A percentile compares a stretch with the other conserved stretches of the same genome.
phyloP scores from a whole-genome alignment of 2,888 invertebrate species.

The Allygus modestus region DNA sequence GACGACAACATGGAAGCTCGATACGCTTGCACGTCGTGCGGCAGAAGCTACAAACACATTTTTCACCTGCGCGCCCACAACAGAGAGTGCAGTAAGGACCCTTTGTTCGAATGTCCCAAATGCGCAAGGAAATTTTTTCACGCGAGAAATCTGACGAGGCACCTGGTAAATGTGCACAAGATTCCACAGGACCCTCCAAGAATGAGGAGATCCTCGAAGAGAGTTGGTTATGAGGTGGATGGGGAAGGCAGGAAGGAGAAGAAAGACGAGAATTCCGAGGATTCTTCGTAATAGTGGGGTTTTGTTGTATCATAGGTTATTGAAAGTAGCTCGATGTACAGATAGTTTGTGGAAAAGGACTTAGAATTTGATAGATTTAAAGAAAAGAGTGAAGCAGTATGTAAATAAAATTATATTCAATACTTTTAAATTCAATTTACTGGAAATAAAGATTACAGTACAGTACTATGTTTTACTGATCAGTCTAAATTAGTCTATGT shows the following conservation, averaged over 20 bases:
- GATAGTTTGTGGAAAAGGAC: too few relatives aligned
- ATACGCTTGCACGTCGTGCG: slow-evolving; percentile 13
- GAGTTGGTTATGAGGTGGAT: neutral
- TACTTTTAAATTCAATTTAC: too few relatives aligned
- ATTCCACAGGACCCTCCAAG: neutral
- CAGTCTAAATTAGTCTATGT: too few relatives aligned
- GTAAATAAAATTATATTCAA: too few relatives aligned
- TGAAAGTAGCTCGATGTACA: too few relatives aligned
- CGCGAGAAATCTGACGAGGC: slow-evolving; percentile 60
- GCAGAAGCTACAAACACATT: slow-evolving; percentile 51
- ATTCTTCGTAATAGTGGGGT: neutral
- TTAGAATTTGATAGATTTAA: too few relatives aligned
- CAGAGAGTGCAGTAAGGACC: slow-evolving; percentile 73
- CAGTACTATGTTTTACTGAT: too few relatives aligned
- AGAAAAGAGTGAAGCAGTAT: too few relatives aligned
- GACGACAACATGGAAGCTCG: slow-evolving; percentile 9
- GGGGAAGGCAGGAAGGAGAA: neutral
- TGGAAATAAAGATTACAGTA: too few relatives aligned
- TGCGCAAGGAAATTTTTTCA: slow-evolving; percentile 72
- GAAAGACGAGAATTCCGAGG: neutral
- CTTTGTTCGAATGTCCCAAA: slow-evolving; percentile 72
- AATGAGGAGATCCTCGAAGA: slow-evolving; percentile 20
- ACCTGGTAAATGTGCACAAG: slow-evolving; percentile 44
- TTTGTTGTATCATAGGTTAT: too few relatives aligned
- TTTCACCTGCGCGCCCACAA: slow-evolving; percentile 53